Percentiles rank a stretch among this genome's conserved stretches.
Evolutionary conservation across 2,888 invertebrate genomes (phyloP).

Genomic region (Amphipyra berbera): DNA sequence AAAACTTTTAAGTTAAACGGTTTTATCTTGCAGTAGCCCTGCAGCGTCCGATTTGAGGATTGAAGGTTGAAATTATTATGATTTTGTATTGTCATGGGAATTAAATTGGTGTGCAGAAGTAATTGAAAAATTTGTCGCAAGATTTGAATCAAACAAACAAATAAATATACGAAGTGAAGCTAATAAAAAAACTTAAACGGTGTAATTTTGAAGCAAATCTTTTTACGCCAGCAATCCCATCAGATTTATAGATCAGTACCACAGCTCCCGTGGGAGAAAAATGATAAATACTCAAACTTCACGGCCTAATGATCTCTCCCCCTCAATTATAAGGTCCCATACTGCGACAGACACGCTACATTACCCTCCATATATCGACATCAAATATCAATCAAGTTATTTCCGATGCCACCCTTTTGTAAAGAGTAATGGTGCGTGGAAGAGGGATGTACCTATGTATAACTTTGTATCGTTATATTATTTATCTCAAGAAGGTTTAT

Average conservation of each 20-base stretch:
- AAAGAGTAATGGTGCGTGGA: constrained; percentile 60
- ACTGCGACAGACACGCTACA: constrained; percentile 63
- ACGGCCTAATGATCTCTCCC: constrained; percentile 31
- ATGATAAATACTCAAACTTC: constrained; percentile 36
- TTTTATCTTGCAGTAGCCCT: no score
- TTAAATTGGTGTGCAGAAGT: no score
- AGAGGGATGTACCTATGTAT: constrained; percentile 30
- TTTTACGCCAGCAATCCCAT: no score
- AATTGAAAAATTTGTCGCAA: no score
- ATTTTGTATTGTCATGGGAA: no score
- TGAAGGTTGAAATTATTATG: no score
- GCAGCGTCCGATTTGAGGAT: no score
- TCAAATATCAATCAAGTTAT: constrained; percentile 68
- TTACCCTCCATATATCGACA: constrained; percentile 65
- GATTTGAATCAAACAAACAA: no score
- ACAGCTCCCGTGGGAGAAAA: constrained; percentile 26
- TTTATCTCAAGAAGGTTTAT: constrained; percentile 12
- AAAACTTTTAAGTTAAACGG: no score
- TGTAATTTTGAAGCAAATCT: no score
- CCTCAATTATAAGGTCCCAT: constrained; percentile 44
- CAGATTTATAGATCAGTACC: neutral
- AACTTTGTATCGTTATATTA: neutral
- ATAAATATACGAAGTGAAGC: no score
- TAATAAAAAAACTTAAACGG: no score
- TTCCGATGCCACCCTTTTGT: constrained; percentile 64